phyloP scores from a whole-genome alignment of 2,888 invertebrate genomes.

The Mamestra brassicae region DNA sequence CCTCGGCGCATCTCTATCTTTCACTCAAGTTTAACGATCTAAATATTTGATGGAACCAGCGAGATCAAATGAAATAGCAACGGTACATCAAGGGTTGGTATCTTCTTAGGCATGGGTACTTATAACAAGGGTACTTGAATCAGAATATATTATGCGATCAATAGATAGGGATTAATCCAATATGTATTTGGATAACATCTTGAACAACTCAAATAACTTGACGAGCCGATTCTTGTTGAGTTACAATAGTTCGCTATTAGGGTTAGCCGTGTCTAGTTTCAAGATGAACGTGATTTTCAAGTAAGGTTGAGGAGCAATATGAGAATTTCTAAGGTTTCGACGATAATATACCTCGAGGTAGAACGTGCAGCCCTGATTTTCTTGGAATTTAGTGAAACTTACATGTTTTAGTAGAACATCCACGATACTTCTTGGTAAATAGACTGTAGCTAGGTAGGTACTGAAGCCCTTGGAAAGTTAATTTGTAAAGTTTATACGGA shows the following conservation, averaged over 20 bases:
- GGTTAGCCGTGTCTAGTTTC: conserved; percentile 53
- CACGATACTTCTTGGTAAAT: background rate
- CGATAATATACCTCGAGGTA: background rate
- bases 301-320: conserved; percentile 35
- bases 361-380: conserved; percentile 15
- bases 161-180: conserved; percentile 76
- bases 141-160: conserved; percentile 86
- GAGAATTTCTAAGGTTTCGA: conserved; percentile 43
- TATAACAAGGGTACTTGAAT: conserved; percentile 87
- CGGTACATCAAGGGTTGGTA: conserved; percentile 76
- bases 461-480: background rate
- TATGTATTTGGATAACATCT: conserved; percentile 67
- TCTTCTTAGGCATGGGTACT: conserved; percentile 80
- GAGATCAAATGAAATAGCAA: conserved; percentile 87
- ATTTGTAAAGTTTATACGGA: conserved; percentile 3
- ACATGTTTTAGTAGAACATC: background rate
- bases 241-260: conserved; percentile 60
- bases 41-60: conserved; percentile 89
- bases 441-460: background rate
- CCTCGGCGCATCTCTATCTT: conserved; percentile 76
- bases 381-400: conserved; percentile 1
- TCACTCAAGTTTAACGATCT: conserved; percentile 86
- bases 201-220: conserved; percentile 70
- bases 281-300: conserved; percentile 41
- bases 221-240: conserved; percentile 51